Percentiles rank a stretch among this genome's conserved stretches.
Conservation (phyloP, 2,113 vertebrate genomes). For the Typhlomys cinereus region DNA sequence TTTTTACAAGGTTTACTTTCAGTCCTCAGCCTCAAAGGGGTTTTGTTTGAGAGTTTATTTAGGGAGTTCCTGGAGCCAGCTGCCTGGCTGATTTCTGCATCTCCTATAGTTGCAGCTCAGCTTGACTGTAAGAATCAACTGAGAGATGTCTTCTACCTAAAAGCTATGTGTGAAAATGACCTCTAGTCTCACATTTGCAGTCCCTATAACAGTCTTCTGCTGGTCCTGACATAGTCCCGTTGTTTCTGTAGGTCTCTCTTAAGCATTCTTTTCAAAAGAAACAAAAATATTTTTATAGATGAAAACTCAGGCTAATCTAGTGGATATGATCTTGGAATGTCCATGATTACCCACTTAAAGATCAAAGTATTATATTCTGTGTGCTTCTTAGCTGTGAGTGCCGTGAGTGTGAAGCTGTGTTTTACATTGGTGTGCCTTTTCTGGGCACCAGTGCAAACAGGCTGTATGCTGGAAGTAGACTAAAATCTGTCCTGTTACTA, state of each 20-base stretch:
- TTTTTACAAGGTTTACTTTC: background rate
- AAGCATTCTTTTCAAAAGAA: slow-evolving; percentile 56
- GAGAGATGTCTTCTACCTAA: background rate
- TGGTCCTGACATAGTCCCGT: background rate
- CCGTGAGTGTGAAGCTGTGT: background rate
- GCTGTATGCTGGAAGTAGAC: background rate
- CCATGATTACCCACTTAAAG: slow-evolving; percentile 71
- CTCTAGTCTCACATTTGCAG: background rate
- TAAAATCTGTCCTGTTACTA: background rate
- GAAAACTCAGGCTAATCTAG: slow-evolving; percentile 72
- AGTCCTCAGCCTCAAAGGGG: background rate
- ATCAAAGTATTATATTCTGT: slow-evolving; percentile 77
- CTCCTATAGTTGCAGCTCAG: background rate
- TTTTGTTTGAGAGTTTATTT: background rate
- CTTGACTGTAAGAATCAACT: background rate
- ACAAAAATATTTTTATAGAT: slow-evolving; percentile 71
- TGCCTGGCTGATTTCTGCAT: background rate
- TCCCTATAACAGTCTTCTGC: background rate
- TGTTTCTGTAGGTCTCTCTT: slow-evolving; percentile 35
- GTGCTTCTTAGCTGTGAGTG: slow-evolving; percentile 50
- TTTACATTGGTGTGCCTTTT: background rate
- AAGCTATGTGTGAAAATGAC: background rate
- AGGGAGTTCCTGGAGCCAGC: background rate
- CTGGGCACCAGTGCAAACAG: background rate
- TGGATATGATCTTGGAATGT: slow-evolving; percentile 63